Percentiles rank a stretch among this genome's conserved stretches.
phyloP scores from a whole-genome alignment of 37 sponge, comb jelly and placozoan genomes.

The Halichondria panicea region DNA sequence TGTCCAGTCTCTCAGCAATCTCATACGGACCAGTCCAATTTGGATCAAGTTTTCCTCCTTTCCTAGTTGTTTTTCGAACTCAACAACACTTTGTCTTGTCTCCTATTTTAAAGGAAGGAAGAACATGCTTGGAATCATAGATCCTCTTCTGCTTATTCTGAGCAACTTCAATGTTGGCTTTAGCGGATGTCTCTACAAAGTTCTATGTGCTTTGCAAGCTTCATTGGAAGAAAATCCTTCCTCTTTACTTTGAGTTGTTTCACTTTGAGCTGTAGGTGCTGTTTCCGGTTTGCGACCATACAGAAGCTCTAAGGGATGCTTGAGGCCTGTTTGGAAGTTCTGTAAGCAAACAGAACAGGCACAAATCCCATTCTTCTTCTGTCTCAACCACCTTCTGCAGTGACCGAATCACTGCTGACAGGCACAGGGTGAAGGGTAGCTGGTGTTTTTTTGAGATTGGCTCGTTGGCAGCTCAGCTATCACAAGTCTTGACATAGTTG shows the following conservation, averaged over 20 bases:
- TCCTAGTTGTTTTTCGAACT: neutral
- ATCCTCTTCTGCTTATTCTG: conserved; percentile 33
- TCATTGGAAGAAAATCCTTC: conserved; percentile 3
- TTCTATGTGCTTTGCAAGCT: conserved; percentile 9
- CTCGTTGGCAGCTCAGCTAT: no score
- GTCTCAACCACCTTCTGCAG: conserved; percentile 5
- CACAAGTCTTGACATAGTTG: no score
- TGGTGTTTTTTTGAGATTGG: no score
- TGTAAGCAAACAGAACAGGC: conserved; percentile 42
- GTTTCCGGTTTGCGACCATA: conserved; percentile 18
- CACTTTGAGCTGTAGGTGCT: neutral
- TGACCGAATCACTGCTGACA: no score
- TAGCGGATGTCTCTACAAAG: neutral
- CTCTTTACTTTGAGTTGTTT: neutral
- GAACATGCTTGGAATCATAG: conserved; percentile 26
- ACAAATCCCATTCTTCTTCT: conserved; percentile 35
- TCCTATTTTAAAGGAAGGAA: conserved; percentile 11
- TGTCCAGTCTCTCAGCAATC: no score
- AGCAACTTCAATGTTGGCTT: conserved; percentile 20
- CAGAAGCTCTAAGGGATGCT: conserved; percentile 33
- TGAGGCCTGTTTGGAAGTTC: conserved; percentile 37
- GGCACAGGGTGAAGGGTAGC: no score
- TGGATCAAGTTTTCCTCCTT: conserved; percentile 11
- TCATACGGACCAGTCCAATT: conserved; percentile 34
- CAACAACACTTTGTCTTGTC: conserved; percentile 3